phyloP scores from a whole-genome alignment of 2,888 invertebrate species.

The Aspidiotus destructor region DNA sequence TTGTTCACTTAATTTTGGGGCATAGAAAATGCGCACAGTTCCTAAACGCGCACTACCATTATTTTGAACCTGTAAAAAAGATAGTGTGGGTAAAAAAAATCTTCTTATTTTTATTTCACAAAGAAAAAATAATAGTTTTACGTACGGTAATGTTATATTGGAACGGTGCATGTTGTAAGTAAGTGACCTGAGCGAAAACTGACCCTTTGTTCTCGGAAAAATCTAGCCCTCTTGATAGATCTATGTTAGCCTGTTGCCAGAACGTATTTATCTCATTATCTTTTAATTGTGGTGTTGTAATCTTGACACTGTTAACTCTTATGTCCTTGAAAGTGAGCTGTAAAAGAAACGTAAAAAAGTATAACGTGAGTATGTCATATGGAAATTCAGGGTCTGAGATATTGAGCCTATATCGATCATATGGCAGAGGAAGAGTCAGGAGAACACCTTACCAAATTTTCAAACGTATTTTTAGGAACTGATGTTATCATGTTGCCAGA shows the following conservation, averaged over 20 bases:
- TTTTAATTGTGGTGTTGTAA: slow-evolving; percentile 47
- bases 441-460: not conserved
- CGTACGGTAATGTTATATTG: slow-evolving; percentile 48
- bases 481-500: too few species aligned
- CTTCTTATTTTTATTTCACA: not conserved
- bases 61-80: slow-evolving; percentile 37
- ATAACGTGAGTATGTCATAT: not conserved
- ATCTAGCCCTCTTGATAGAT: slow-evolving; percentile 69
- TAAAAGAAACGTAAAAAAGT: slow-evolving; percentile 34
- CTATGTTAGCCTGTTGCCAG: slow-evolving; percentile 71
- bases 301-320: slow-evolving; percentile 50
- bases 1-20: slow-evolving; percentile 55
- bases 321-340: slow-evolving; percentile 57
- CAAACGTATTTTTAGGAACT: not conserved
- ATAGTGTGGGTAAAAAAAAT: not conserved
- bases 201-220: slow-evolving; percentile 60
- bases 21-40: slow-evolving; percentile 60
- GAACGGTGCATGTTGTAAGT: slow-evolving; percentile 65
- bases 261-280: slow-evolving; percentile 55
- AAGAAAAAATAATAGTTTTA: too few species aligned
- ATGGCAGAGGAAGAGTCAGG: not conserved
- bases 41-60: slow-evolving; percentile 46
- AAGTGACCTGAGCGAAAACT: slow-evolving; percentile 63
- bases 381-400: not conserved
- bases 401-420: not conserved